A percentile compares a stretch with the other conserved stretches of the same genome.
These are phyloP conservation scores for Epicauta chinensis DNA, from an alignment of 1,140 invertebrate species.

Conservation along the genomic window DNA sequence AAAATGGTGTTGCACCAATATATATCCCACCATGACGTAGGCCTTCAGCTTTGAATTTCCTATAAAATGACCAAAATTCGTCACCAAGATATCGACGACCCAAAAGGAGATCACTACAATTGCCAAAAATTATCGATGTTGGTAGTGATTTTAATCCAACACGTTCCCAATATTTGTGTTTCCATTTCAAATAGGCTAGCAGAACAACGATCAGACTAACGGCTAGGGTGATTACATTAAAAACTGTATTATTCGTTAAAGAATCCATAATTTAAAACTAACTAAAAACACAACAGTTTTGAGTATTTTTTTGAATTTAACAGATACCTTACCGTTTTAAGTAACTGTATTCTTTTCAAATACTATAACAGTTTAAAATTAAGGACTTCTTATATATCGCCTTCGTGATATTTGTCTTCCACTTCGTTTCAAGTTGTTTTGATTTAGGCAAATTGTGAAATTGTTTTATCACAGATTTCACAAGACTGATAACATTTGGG, in stretches of 20 bases:
- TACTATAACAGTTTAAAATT: too few species aligned
- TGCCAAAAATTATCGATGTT: conserved; percentile 35
- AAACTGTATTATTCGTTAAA: background rate
- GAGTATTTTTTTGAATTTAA: too few species aligned
- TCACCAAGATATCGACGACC: conserved; percentile 22
- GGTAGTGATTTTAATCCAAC: conserved; percentile 24
- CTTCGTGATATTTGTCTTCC: too few species aligned
- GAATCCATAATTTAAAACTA: background rate
- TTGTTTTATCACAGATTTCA: too few species aligned
- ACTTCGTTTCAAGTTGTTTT: too few species aligned
- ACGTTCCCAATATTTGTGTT: conserved; percentile 32
- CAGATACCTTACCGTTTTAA: too few species aligned
- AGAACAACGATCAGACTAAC: background rate
- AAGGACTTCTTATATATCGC: too few species aligned
- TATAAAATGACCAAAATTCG: conserved; percentile 27
- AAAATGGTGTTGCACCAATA: conserved; percentile 5
- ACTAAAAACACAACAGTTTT: too few species aligned
- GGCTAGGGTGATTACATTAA: background rate
- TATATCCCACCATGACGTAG: conserved; percentile 38
- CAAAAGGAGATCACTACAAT: conserved; percentile 22
- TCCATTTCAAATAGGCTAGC: conserved; percentile 23
- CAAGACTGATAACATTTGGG: too few species aligned
- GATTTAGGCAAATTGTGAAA: too few species aligned
- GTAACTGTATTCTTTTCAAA: too few species aligned
- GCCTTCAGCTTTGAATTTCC: conserved; percentile 19